phyloP scores from a whole-genome alignment of 1,140 invertebrate genomes.

The Drosophila aff. region DNA sequence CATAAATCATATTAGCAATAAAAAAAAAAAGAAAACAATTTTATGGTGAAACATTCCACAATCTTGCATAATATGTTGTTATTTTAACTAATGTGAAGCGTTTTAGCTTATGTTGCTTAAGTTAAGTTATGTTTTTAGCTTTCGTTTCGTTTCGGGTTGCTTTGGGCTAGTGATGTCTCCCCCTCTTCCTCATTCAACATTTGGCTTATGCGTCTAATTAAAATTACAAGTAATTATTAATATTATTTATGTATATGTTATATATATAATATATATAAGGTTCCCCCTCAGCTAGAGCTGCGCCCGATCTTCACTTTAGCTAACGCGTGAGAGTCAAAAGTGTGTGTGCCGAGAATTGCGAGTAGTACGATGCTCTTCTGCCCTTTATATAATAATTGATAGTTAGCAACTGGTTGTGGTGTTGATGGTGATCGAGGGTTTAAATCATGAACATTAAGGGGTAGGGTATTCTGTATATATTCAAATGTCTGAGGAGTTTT shows the following conservation, averaged over 20 bases:
- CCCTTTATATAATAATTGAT: slow-evolving; percentile 29
- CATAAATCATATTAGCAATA: slow-evolving; percentile 1
- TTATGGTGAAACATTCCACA: slow-evolving; percentile 2
- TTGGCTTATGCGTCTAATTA: slow-evolving; percentile 71
- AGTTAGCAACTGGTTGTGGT: slow-evolving; percentile 45
- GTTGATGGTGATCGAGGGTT: background rate
- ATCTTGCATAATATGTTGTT: slow-evolving; percentile 17
- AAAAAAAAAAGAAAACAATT: background rate
- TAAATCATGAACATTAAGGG: slow-evolving; percentile 5
- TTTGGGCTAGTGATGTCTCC: slow-evolving; percentile 40
- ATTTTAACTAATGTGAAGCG: slow-evolving; percentile 49
- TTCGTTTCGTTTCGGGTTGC: slow-evolving; percentile 32
- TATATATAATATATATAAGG: slow-evolving; percentile 62
- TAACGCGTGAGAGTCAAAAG: slow-evolving; percentile 73
- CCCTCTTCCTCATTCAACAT: slow-evolving; percentile 31
- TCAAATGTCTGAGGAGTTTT: slow-evolving; percentile 34
- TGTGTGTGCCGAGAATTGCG: slow-evolving; percentile 70
- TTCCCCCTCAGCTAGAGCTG: slow-evolving; percentile 46
- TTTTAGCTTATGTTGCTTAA: slow-evolving; percentile 25
- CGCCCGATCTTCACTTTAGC: slow-evolving; percentile 39
- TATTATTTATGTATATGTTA: slow-evolving; percentile 64
- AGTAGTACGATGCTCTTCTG: slow-evolving; percentile 18
- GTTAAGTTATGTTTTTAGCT: slow-evolving; percentile 15
- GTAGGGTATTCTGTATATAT: slow-evolving; percentile 6
- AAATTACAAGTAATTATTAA: slow-evolving; percentile 71